Percentiles rank a stretch among this genome's conserved stretches.
Evolutionary conservation across 2,888 invertebrate genomes (phyloP).

Genomic region (Nemotelus nigrinus): DNA sequence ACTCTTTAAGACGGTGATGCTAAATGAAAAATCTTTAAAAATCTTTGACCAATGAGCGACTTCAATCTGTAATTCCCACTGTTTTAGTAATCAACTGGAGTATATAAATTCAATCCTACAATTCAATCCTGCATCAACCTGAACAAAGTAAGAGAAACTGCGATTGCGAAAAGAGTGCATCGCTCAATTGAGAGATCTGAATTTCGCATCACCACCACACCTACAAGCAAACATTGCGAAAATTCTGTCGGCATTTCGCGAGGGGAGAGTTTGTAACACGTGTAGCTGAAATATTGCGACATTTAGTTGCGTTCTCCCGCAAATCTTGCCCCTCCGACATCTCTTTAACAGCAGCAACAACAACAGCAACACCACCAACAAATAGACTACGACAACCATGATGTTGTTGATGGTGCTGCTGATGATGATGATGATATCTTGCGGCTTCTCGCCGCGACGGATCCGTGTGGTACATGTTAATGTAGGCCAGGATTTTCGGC

Average conservation of each 20-base stretch:
- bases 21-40: too few relatives aligned
- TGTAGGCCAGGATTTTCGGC: slow-evolving; percentile 43
- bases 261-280: slow-evolving; percentile 37
- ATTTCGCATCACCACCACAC: slow-evolving; percentile 1
- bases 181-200: not conserved
- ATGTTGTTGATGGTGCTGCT: too few relatives aligned
- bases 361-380: too few relatives aligned
- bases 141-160: not conserved
- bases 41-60: too few relatives aligned
- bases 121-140: too few relatives aligned
- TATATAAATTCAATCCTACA: too few relatives aligned
- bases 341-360: not conserved
- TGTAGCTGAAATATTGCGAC: slow-evolving; percentile 40
- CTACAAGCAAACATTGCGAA: slow-evolving; percentile 25
- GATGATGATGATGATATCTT: slow-evolving; percentile 7
- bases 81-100: too few relatives aligned
- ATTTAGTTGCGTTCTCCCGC: slow-evolving; percentile 35
- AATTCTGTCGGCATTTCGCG: slow-evolving; percentile 30
- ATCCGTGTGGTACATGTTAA: slow-evolving; percentile 38
- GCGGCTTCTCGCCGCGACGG: slow-evolving; percentile 13
- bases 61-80: too few relatives aligned
- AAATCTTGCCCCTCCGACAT: not conserved
- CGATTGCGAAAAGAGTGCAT: slow-evolving; percentile 18
- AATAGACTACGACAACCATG: too few relatives aligned
- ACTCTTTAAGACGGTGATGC: too few relatives aligned